These are phyloP conservation scores for Leptosomus discolor DNA, from an alignment of 2,113 vertebrate species.

Conservation along the genomic window DNA sequence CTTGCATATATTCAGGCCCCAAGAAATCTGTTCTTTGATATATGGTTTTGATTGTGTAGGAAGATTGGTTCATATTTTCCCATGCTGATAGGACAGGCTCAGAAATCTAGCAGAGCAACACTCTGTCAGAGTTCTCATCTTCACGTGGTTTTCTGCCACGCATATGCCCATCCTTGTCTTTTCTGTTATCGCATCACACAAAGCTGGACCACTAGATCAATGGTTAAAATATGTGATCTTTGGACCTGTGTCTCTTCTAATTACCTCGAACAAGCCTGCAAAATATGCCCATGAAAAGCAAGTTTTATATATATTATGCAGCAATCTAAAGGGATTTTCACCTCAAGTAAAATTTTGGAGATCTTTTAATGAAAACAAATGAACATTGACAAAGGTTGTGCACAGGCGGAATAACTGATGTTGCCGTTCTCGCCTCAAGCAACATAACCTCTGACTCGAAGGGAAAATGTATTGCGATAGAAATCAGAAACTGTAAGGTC, in stretches of 20 bases:
- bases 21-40: neutral
- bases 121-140: neutral
- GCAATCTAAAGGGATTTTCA: neutral
- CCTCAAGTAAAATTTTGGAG: neutral
- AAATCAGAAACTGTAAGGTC: neutral
- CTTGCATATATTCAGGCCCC: neutral
- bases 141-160: neutral
- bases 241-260: neutral
- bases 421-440: neutral
- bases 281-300: neutral
- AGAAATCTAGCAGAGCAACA: neutral
- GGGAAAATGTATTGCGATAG: neutral
- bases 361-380: neutral
- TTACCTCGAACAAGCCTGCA: neutral
- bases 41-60: rapidly evolving
- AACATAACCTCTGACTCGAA: neutral
- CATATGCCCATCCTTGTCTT: neutral
- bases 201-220: neutral
- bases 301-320: neutral
- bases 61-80: neutral
- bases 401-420: neutral
- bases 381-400: neutral
- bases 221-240: neutral
- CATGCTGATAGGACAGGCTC: neutral
- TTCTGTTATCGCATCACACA: rapidly evolving